phyloP scores from a whole-genome alignment of 1,140 invertebrate genomes.

The Trachelipus rathkii region DNA sequence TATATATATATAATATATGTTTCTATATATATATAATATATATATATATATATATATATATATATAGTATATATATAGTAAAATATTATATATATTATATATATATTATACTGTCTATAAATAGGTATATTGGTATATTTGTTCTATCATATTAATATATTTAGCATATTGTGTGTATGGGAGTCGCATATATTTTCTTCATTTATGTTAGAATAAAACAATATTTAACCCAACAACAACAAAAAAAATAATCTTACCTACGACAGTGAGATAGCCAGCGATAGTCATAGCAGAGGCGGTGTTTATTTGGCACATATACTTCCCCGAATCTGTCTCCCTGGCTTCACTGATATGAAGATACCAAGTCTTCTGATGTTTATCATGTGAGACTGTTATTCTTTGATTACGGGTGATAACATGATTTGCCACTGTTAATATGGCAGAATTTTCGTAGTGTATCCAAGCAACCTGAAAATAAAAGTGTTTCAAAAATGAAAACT shows the following conservation, averaged over 20 bases:
- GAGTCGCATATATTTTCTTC: no score
- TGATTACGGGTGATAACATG: slow-evolving; percentile 82
- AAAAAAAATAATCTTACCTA: slow-evolving; percentile 64
- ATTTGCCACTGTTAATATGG: slow-evolving; percentile 79
- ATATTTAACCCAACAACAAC: no score
- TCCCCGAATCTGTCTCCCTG: slow-evolving; percentile 77
- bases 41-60: neutral
- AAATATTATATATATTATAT: neutral
- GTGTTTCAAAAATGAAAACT: no score
- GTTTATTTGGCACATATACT: slow-evolving; percentile 95
- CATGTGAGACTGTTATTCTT: slow-evolving; percentile 81
- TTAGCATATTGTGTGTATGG: no score
- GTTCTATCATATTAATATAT: no score
- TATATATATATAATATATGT: no score
- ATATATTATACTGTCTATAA: neutral
- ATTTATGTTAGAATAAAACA: no score
- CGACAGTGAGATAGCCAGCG: slow-evolving; percentile 85
- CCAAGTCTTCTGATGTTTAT: slow-evolving; percentile 74
- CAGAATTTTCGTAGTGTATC: slow-evolving; percentile 91
- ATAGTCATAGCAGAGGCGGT: slow-evolving; percentile 87
- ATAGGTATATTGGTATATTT: no score
- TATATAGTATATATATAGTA: neutral
- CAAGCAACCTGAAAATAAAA: slow-evolving; percentile 73
- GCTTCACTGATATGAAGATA: slow-evolving; percentile 85
- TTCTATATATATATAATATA: neutral